Evolutionary conservation across 2,113 vertebrate species (phyloP), one percentile per base, ranked within the genome.

Genomic region (Coptodon rendalli): DNA sequence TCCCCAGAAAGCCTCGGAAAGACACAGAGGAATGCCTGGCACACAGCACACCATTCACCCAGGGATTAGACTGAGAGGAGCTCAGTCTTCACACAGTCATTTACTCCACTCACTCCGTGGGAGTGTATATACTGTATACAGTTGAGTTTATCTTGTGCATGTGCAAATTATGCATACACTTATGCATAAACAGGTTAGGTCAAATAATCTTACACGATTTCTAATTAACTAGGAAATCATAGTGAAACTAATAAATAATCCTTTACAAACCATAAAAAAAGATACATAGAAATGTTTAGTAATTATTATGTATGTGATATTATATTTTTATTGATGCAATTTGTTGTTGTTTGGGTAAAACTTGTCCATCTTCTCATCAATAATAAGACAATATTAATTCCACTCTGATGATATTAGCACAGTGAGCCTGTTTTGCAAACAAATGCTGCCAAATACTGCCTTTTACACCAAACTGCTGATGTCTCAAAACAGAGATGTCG

Each of bases 11-110:
- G 92, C 94, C 90, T 90, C 54, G 83, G 85, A 93, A 94, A 95
- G 94, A 92, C 93, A 95, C 80, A 90, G 92, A 94, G 95, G 96
- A 96, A 96, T 96, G 95, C 92, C 84, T 91, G 90, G 93, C 95
- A 94, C 94, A 96, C 94, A 95, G 92, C 89, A 82, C 63, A 53
- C 94, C 93, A 96, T 96, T 96, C 95, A 95, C 83, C 53, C 93
- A 54, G 87, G 94, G 96, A 95, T 96, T 96, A 96, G 79, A 83
- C 59, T 27, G 80, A 89, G 84, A 86, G 88, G 68, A 92, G 93
- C 93, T 94, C 87, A 86, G 88, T 68, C 91, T 89, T 92, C 92
- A 93, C 86, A 88, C 93, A 93, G 85, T 81, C 89, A 89, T 91
- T 87, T 89, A 94, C 89, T 93, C 87, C 86, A 76, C 87, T 85